A percentile compares a stretch with the other conserved stretches of the same genome.
phyloP scores from a whole-genome alignment of 1,140 invertebrate genomes.

The Anthonomus grandis region DNA sequence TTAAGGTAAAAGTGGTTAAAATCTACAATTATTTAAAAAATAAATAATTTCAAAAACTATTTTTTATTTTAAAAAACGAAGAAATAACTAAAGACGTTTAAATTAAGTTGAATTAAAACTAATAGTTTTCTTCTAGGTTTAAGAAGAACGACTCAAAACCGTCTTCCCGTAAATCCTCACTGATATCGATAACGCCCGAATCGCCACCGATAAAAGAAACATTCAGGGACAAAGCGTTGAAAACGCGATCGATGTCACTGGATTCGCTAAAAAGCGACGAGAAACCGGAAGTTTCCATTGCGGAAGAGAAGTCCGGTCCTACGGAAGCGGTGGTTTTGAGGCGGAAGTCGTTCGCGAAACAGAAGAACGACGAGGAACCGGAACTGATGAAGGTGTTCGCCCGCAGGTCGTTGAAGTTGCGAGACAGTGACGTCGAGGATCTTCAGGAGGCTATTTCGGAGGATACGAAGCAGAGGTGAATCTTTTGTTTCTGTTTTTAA shows the following conservation, averaged over 20 bases:
- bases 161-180: constrained; percentile 26
- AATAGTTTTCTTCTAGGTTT: constrained; percentile 5
- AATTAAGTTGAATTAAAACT: background rate
- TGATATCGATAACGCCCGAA: constrained; percentile 26
- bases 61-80: too few species aligned
- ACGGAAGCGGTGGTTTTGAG: constrained; percentile 51
- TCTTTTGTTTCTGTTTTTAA: background rate
- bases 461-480: constrained; percentile 14
- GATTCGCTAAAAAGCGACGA: constrained; percentile 39
- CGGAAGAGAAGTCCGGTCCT: constrained; percentile 31
- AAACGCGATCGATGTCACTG: constrained; percentile 42
- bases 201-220: constrained; percentile 22
- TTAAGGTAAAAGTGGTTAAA: too few species aligned
- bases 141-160: constrained; percentile 25
- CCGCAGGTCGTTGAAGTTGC: constrained; percentile 69
- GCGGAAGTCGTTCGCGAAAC: constrained; percentile 55
- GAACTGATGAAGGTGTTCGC: constrained; percentile 79
- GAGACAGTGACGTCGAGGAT: constrained; percentile 62
- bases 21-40: too few species aligned
- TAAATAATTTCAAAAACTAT: too few species aligned
- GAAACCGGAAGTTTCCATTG: background rate
- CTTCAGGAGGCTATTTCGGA: constrained; percentile 36
- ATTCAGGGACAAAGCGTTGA: constrained; percentile 12
- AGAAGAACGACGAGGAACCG: constrained; percentile 61
- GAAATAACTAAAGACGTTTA: too few species aligned